Percentiles rank a stretch among this genome's conserved stretches.
phyloP scores from a whole-genome alignment of 2,888 invertebrate genomes.

The Nudaria mundana region DNA sequence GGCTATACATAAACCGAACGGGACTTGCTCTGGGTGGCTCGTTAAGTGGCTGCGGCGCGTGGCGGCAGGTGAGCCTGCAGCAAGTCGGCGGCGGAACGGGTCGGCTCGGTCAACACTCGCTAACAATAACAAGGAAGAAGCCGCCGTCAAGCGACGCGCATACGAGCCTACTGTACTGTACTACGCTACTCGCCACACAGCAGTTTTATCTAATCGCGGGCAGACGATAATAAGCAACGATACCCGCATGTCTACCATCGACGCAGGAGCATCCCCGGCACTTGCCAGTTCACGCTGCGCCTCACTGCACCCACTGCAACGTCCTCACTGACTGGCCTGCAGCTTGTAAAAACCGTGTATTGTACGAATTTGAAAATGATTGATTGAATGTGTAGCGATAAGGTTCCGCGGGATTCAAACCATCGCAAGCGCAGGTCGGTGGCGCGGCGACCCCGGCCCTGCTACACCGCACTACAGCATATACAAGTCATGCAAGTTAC shows the following conservation, averaged over 20 bases:
- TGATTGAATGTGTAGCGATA: slow-evolving; percentile 41
- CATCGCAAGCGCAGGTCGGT: slow-evolving; percentile 8
- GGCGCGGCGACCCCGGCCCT: slow-evolving; percentile 13
- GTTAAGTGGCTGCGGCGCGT: neutral
- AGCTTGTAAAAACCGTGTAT: slow-evolving; percentile 38
- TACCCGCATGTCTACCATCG: slow-evolving; percentile 35
- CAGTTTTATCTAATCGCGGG: slow-evolving; percentile 67
- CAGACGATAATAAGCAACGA: slow-evolving; percentile 54
- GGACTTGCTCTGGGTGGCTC: neutral
- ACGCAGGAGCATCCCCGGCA: slow-evolving; percentile 13
- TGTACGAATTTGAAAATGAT: no score
- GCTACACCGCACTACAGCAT: slow-evolving; percentile 8
- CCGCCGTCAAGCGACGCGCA: slow-evolving; percentile 33
- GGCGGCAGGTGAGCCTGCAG: slow-evolving; percentile 12
- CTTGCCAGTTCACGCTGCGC: slow-evolving; percentile 13
- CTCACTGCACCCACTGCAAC: slow-evolving; percentile 8
- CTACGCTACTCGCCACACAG: slow-evolving; percentile 43
- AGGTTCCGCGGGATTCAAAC: slow-evolving; percentile 16
- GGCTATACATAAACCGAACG: neutral
- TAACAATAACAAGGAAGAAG: slow-evolving; percentile 56
- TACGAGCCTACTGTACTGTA: slow-evolving; percentile 48
- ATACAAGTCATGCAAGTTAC: slow-evolving; percentile 11
- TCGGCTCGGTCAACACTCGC: slow-evolving; percentile 54
- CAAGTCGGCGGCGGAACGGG: slow-evolving; percentile 26
- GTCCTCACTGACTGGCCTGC: slow-evolving; percentile 34